Evolutionary conservation across 37 sponge, comb jelly and placozoan genomes (phyloP).

Genomic region (Mnemiopsis leidyi): DNA sequence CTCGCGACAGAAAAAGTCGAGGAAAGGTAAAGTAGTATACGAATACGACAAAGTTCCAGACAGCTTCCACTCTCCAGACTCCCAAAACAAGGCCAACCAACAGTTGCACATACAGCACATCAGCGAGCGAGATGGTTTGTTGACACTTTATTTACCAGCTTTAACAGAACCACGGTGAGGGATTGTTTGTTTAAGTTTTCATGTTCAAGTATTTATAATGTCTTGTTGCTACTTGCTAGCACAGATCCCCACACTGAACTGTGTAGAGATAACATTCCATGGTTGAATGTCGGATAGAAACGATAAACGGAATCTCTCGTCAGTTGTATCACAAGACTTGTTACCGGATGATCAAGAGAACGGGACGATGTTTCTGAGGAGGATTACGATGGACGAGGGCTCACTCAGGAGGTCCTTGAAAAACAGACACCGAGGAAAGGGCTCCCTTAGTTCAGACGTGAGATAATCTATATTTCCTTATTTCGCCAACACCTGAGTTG

Average conservation of each 20-base stretch:
- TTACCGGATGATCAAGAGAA: constrained; percentile 54
- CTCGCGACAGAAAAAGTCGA: constrained; percentile 47
- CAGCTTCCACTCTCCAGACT: constrained; percentile 52
- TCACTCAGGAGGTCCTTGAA: constrained; percentile 18
- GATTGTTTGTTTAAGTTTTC: too few species aligned
- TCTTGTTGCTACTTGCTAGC: too few species aligned
- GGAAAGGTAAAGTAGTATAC: constrained; percentile 37
- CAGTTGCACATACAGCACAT: constrained; percentile 25
- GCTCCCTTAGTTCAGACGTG: constrained; percentile 8
- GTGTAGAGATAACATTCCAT: too few species aligned
- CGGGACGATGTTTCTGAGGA: constrained; percentile 54
- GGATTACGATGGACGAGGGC: constrained; percentile 58
- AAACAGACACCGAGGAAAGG: background rate
- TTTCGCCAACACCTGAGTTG: too few species aligned
- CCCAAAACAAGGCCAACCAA: background rate
- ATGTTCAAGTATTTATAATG: too few species aligned
- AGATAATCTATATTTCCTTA: too few species aligned
- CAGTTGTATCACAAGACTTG: constrained; percentile 58
- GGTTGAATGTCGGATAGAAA: too few species aligned
- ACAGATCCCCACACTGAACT: too few species aligned
- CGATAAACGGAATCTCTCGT: too few species aligned
- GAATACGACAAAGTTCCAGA: constrained; percentile 42
- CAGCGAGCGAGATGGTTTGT: constrained; percentile 52
- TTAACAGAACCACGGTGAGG: too few species aligned
- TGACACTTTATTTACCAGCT: too few species aligned